phyloP scores from a whole-genome alignment of 2,888 invertebrate species.

The Hedychridium roseum region DNA sequence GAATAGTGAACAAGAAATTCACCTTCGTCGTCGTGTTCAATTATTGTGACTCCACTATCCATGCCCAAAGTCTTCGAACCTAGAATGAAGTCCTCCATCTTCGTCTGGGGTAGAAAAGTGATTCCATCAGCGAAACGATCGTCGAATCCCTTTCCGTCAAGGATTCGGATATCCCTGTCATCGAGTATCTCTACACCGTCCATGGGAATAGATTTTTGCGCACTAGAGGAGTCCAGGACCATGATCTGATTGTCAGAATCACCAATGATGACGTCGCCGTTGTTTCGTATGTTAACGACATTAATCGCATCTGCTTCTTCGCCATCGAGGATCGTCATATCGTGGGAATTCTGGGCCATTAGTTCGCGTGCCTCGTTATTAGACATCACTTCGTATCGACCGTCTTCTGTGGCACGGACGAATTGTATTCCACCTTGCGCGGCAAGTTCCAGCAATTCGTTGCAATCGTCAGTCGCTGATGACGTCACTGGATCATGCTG shows the following conservation, averaged over 20 bases:
- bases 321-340: conserved; percentile 56
- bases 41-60: conserved; percentile 24
- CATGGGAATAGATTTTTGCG: conserved; percentile 38
- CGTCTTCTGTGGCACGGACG: conserved; percentile 61
- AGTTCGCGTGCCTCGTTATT: conserved; percentile 61
- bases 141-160: conserved; percentile 50
- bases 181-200: conserved; percentile 52
- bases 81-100: conserved; percentile 55
- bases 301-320: conserved; percentile 56
- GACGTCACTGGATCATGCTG: conserved; percentile 21
- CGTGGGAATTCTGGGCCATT: conserved; percentile 61
- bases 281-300: conserved; percentile 41
- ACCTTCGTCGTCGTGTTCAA: conserved; percentile 37
- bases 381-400: conserved; percentile 63
- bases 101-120: conserved; percentile 51
- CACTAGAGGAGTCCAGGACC: conserved; percentile 47
- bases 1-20: conserved; percentile 4
- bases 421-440: conserved; percentile 62
- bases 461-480: conserved; percentile 51
- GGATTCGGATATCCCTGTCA: conserved; percentile 53
- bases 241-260: conserved; percentile 51
- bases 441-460: conserved; percentile 59
- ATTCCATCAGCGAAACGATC: conserved; percentile 51
- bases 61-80: conserved; percentile 43
- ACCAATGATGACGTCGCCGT: conserved; percentile 33